A percentile compares a stretch with the other conserved stretches of the same genome.
Conservation (phyloP, 2,113 vertebrate species). For the Synodontis membranacea region DNA sequence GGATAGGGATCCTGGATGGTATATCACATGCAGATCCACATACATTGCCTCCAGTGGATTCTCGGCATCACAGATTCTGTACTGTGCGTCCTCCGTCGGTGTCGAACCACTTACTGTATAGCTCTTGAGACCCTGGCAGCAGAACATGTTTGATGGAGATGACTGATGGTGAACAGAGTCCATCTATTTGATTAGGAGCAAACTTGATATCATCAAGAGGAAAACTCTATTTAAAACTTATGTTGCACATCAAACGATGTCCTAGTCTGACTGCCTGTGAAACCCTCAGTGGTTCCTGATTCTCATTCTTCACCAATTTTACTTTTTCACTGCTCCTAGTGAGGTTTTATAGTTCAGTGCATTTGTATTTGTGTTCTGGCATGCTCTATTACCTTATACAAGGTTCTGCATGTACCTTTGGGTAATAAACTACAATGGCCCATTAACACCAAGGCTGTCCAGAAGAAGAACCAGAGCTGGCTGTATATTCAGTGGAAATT, state of each 20-base stretch:
- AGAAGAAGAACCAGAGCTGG: neutral
- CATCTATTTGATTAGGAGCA: too few species aligned
- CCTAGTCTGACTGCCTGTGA: neutral
- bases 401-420: neutral
- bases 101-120: too few species aligned
- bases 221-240: neutral
- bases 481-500: neutral
- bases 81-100: too few species aligned
- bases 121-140: too few species aligned
- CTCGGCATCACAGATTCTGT: too few species aligned
- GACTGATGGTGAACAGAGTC: too few species aligned
- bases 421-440: neutral
- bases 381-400: conserved; percentile 12
- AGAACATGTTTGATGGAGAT: too few species aligned
- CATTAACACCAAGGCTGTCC: conserved; percentile 5
- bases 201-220: too few species aligned
- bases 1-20: too few species aligned
- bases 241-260: neutral
- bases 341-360: too few species aligned
- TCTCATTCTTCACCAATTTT: neutral
- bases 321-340: neutral
- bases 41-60: too few species aligned
- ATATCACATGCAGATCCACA: too few species aligned
- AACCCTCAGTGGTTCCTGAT: neutral
- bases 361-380: neutral